A percentile compares a stretch with the other conserved stretches of the same genome.
These are phyloP conservation scores for Saccostrea cuccullata DNA, from an alignment of 1,140 invertebrate species.

Conservation along the genomic window DNA sequence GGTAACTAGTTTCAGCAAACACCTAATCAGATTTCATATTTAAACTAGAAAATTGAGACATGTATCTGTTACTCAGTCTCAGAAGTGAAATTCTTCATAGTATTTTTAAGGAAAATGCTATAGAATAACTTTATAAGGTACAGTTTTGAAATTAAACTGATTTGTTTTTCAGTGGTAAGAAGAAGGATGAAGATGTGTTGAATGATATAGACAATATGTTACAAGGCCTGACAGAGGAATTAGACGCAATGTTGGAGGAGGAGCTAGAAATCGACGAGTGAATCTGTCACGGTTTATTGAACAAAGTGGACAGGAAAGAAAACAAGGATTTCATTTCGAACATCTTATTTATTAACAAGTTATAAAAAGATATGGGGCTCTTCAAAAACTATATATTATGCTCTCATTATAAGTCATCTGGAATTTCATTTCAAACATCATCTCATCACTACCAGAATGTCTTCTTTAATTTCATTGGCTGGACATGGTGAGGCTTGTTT, in stretches of 20 bases:
- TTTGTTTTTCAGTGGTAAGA: conserved; percentile 3
- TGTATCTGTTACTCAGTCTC: too few relatives aligned
- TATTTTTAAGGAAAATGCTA: too few relatives aligned
- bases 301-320: conserved; percentile 5
- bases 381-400: neutral
- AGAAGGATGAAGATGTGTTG: conserved; percentile 85
- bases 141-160: neutral
- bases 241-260: conserved; percentile 77
- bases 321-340: neutral
- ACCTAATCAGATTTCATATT: too few relatives aligned
- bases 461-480: conserved; percentile 10
- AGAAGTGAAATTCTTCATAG: too few relatives aligned
- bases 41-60: too few relatives aligned
- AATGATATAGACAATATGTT: conserved; percentile 95
- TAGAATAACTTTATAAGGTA: neutral
- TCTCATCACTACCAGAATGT: neutral
- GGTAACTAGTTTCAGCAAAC: too few relatives aligned
- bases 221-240: conserved; percentile 74
- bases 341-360: neutral
- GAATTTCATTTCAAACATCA: neutral
- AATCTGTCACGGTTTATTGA: neutral
- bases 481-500: neutral
- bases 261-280: conserved; percentile 43
- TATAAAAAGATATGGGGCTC: neutral
- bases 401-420: neutral